Base-by-base conservation (phyloP, 1,140 invertebrate genomes). In the Phymastichus coffea region DNA sequence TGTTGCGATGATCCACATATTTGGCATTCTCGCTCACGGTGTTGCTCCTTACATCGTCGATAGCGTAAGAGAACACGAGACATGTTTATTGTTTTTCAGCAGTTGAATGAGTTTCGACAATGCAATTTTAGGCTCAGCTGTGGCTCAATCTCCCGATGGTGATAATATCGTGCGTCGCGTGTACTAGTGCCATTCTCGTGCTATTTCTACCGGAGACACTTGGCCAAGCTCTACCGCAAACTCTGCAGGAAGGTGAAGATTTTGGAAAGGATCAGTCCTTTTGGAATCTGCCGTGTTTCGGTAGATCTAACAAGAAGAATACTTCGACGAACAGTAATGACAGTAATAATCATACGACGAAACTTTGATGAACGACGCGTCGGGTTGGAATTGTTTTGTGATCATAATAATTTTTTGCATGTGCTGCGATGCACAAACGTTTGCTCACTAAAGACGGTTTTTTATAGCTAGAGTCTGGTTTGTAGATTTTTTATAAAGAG, bases 21-120 rank as follows among this genome's bases (percentile, higher is more conserved):
- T 85, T 67, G 85, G 85, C 14, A 85, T 84, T 63, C 69, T 84
- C 1, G 83, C 81, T 2, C 84, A 81, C 46, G 85, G 87, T 12
- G 53, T 90, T 9, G 85, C 86, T 0, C 89, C 91, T 0, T 91
- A 90, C 67, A 80, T 92, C 35, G 83, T 89, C 4, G 86, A 87
- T 68, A 74, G 88, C 73, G 90, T 90, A 82, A 83, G 79, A 73
- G 17, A 54, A 37, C 12, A 68, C 43, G 41, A 64, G 48, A 33
- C 58, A 63, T 28, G 61, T 47, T 20, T 57, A 37, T 23, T 51
- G 63, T 61, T 65, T 63, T 37, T 52, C 60, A 19, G 56, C 12
- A 61, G 64, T 62, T 64, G 43, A n/a, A n/a, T 17, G 9, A 40
- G 4, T 40, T n/a, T 22, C 25, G 0, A n/a, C 17, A 3, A 9